Percentiles rank a stretch among this genome's conserved stretches.
Evolutionary conservation across 2,888 invertebrate genomes (phyloP).

Genomic region (Heteropelma amictum): DNA sequence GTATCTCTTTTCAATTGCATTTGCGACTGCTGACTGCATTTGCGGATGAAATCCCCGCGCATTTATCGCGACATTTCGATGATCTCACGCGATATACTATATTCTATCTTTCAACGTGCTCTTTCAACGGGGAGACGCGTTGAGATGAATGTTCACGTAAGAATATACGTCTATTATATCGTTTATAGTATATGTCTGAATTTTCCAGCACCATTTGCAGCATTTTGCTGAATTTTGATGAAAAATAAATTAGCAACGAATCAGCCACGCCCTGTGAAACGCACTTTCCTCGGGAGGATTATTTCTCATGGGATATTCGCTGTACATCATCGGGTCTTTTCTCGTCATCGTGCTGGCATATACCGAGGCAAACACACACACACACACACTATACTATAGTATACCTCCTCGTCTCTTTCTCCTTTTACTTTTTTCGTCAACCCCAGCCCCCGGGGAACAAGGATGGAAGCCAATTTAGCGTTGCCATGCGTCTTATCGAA

Average conservation of each 20-base stretch:
- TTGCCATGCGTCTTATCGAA: not conserved
- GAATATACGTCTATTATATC: too few relatives aligned
- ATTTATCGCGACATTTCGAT: too few relatives aligned
- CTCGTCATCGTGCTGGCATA: not conserved
- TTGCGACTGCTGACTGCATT: too few relatives aligned
- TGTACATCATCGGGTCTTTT: too few relatives aligned
- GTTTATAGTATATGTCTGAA: too few relatives aligned
- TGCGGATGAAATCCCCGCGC: too few relatives aligned
- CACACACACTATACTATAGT: too few relatives aligned
- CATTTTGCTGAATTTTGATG: slow-evolving; percentile 33
- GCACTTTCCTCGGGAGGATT: slow-evolving; percentile 53
- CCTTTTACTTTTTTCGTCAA: not conserved
- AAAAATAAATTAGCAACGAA: slow-evolving; percentile 57
- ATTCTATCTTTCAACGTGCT: too few relatives aligned
- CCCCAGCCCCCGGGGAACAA: slow-evolving; percentile 12
- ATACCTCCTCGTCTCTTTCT: not conserved
- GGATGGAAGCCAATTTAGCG: slow-evolving; percentile 25
- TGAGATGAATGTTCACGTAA: too few relatives aligned
- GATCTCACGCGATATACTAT: too few relatives aligned
- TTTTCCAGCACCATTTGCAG: not conserved
- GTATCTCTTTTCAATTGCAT: too few relatives aligned
- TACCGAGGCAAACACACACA: not conserved
- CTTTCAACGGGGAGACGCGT: too few relatives aligned
- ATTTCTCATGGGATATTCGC: slow-evolving; percentile 21
- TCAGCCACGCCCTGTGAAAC: slow-evolving; percentile 60